Percentiles rank a stretch among this genome's conserved stretches.
Conservation (phyloP, 2,113 vertebrate genomes). For the Callorhinus ursinus region DNA sequence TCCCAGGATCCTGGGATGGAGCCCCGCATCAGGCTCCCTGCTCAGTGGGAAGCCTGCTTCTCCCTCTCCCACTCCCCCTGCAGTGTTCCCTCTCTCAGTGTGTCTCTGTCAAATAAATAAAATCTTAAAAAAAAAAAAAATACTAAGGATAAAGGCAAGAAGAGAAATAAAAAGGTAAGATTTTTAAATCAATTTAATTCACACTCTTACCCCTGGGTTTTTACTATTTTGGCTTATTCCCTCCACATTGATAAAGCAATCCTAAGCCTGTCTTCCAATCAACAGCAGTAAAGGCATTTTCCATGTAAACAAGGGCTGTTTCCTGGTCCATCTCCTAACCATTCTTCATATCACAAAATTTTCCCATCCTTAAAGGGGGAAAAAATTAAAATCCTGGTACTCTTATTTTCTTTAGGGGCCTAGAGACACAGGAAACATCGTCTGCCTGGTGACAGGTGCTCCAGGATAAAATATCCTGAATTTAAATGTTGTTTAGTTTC, state of each 20-base stretch:
- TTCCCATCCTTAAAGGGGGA: neutral
- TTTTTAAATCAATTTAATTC: neutral
- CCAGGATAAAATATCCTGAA: neutral
- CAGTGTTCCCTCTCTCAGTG: no score
- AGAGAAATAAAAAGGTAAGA: neutral
- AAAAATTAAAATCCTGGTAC: neutral
- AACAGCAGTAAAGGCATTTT: neutral
- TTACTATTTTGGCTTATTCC: neutral
- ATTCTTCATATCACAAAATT: neutral
- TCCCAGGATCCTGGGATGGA: no score
- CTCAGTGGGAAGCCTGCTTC: no score
- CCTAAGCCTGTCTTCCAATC: neutral
- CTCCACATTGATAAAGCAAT: neutral
- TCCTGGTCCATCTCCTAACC: neutral
- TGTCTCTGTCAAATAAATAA: no score
- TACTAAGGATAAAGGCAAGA: neutral
- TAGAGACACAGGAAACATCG: neutral
- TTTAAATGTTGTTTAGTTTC: conserved; percentile 17
- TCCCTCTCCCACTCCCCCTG: no score
- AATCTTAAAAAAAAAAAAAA: neutral
- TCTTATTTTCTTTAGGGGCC: neutral
- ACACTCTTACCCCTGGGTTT: neutral
- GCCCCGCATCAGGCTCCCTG: no score
- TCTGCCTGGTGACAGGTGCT: neutral
- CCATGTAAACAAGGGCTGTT: neutral